Conservation (phyloP, 2,888 invertebrate genomes). For the Lissocephala sabroskyi region DNA sequence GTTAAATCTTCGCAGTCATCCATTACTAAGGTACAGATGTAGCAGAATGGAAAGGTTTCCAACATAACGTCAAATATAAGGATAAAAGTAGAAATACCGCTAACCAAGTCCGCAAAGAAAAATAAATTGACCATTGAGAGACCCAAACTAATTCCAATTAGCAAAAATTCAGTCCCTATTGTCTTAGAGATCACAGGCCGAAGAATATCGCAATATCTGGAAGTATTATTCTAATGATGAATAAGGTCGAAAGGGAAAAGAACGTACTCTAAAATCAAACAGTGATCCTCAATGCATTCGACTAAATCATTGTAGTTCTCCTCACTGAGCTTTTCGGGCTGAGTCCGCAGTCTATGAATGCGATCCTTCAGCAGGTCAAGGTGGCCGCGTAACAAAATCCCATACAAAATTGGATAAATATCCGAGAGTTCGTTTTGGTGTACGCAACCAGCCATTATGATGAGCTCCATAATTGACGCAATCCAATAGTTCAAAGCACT, state of each 20-base stretch:
- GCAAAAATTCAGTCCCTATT: conserved; percentile 53
- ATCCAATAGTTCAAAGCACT: conserved; percentile 14
- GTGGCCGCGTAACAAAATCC: conserved; percentile 3
- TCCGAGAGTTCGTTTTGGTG: conserved; percentile 28
- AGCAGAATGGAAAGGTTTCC: conserved; percentile 58
- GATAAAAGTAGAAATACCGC: conserved; percentile 39
- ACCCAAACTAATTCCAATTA: conserved; percentile 46
- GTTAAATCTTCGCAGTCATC: conserved; percentile 47
- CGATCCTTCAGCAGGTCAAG: too few relatives aligned
- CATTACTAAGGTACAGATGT: conserved; percentile 47
- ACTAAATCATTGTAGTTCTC: too few relatives aligned
- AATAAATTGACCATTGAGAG: conserved; percentile 46
- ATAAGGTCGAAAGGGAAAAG: too few relatives aligned
- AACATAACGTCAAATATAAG: conserved; percentile 37
- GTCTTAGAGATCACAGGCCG: conserved; percentile 54
- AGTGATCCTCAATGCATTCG: not conserved
- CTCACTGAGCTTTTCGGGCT: too few relatives aligned
- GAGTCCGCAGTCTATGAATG: too few relatives aligned
- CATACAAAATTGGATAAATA: conserved; percentile 29
- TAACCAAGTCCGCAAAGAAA: conserved; percentile 40
- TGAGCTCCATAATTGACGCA: conserved; percentile 12
- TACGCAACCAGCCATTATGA: conserved; percentile 23
- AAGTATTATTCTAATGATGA: too few relatives aligned
- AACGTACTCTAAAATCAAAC: not conserved
- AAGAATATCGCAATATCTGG: conserved; percentile 35